Evolutionary conservation across 2,888 invertebrate genomes (phyloP).

Genomic region (Acrobasis consociella): DNA sequence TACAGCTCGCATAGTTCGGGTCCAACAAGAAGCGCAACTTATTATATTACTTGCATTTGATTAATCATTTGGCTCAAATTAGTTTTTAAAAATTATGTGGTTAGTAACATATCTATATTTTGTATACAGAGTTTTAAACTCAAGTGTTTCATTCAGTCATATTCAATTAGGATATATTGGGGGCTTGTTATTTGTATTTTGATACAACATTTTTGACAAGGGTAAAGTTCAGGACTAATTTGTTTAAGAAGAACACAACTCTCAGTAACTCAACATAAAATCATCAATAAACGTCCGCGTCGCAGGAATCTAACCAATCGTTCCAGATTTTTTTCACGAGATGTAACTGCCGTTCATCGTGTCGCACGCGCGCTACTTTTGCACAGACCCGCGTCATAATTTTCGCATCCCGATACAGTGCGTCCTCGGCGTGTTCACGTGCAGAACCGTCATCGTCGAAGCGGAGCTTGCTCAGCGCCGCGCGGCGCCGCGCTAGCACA

Average conservation of each 20-base stretch:
- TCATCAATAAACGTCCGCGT: neutral
- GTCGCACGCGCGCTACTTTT: neutral
- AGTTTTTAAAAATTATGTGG: conserved; percentile 2
- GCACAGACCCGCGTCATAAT: neutral
- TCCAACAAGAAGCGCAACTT: neutral
- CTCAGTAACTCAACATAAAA: neutral
- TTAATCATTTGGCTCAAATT: conserved; percentile 8
- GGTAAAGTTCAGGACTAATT: neutral
- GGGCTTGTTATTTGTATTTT: conserved; percentile 1
- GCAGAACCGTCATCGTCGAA: neutral
- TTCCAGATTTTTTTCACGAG: neutral
- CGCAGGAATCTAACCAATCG: neutral
- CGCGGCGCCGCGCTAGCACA: conserved; percentile 55
- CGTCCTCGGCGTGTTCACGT: neutral
- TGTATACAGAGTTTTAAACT: neutral
- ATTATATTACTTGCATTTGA: neutral
- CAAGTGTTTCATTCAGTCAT: conserved; percentile 2
- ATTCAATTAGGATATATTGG: neutral
- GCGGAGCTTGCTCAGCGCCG: conserved; percentile 15
- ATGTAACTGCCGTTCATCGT: neutral
- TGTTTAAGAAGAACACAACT: neutral
- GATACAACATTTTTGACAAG: neutral
- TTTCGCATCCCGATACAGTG: neutral
- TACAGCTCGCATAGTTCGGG: neutral
- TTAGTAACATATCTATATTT: neutral